Evolutionary conservation across 2,888 invertebrate genomes (phyloP), one percentile per base, ranked within the genome.

Genomic region (Gandaritis pyraliata): DNA sequence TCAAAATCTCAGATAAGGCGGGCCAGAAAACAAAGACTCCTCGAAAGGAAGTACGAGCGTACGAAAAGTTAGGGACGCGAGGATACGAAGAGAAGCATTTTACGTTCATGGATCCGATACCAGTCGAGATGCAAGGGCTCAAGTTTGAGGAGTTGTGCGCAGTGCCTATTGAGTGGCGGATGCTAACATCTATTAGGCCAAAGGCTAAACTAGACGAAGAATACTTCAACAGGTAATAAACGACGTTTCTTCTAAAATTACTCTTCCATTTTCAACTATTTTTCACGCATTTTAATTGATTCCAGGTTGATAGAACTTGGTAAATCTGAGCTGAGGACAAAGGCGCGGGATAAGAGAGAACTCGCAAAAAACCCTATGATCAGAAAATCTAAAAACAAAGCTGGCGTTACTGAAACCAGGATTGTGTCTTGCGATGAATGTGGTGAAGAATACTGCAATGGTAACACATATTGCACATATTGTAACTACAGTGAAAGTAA

Each of bases 101-200:
- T 61, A 86, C 84, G 0, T 94, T 94, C 71, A 92, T 93, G 73
- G 95, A 98, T 86, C 97, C 98, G 0, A 92, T 97, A 67, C 97
- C 98, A 1, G 90, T 93, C 0, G 97, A 97, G 83, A 97, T 98
- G 97, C 94, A 93, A 72, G 92, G 93, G 10, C 90, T 96, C 45
- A 94, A 95, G 76, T 93, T 97, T 72, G 94, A 94, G 50, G 97
- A 98, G 74, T 88, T 98, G 51, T 96, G 96, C 74, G 93, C 95
- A 10, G 97, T 98, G 15, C 95, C 96, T 39, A 98, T 98, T 65
- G 97, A 97, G 80, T 98, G 98, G 98, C 95, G 96, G 83, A 98
- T 98, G 98, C 91, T 98, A 59, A 98, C 98, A 12, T 95, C 96
- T n/a, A 84, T 96, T 30, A 92, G 97, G 72, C 98, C 98, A 0